phyloP scores from a whole-genome alignment of 2,888 invertebrate genomes.

The Drosophila koepferae region DNA sequence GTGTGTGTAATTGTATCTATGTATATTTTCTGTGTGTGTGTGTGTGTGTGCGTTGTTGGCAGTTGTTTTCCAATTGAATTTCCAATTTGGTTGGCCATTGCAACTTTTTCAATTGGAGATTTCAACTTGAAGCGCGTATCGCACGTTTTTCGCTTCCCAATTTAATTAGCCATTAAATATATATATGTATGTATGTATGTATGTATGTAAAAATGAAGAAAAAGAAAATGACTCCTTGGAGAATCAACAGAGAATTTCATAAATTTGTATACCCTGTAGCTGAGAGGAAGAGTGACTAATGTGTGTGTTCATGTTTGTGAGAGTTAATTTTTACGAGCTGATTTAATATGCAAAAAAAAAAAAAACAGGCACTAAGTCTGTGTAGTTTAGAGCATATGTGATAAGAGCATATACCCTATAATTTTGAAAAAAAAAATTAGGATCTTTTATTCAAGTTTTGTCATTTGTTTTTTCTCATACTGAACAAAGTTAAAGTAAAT shows the following conservation, averaged over 20 bases:
- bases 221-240: constrained; percentile 21
- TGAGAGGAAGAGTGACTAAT: neutral
- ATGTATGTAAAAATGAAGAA: neutral
- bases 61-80: constrained; percentile 75
- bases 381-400: neutral
- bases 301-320: neutral
- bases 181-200: neutral
- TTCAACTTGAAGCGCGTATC: constrained; percentile 40
- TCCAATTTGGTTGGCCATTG: constrained; percentile 64
- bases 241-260: constrained; percentile 56
- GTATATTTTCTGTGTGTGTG: neutral
- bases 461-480: too few relatives aligned
- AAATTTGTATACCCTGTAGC: constrained; percentile 27
- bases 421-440: neutral
- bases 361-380: neutral
- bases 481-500: too few relatives aligned
- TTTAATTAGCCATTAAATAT: constrained; percentile 76
- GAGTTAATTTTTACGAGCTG: neutral
- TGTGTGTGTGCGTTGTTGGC: constrained; percentile 26
- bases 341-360: neutral
- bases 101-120: constrained; percentile 60
- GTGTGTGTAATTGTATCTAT: constrained; percentile 3
- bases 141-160: constrained; percentile 52
- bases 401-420: neutral
- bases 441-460: too few relatives aligned